Evolutionary conservation across 2,888 invertebrate genomes (phyloP), one percentile per base, ranked within the genome.

Genomic region (Linnaemya tessellans): DNA sequence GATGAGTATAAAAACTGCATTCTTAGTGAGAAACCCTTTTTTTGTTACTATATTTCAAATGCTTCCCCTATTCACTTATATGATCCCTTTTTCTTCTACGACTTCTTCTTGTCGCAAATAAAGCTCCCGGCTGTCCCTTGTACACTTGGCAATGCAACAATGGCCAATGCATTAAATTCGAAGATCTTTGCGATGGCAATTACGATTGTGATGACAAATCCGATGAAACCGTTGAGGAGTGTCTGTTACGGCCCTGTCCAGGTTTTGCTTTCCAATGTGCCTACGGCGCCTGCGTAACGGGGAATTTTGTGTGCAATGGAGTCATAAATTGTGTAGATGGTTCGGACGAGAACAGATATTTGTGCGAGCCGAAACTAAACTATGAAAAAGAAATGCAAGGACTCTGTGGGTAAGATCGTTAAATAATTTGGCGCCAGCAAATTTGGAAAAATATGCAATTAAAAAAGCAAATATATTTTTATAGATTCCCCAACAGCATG

Each of bases 221-320:
- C 0, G 92, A 92, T 83, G 92, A 92, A 77, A 90, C 89, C 1
- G 87, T 89, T 0, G 68, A 88, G 54, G 81, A 79, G 9, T 92
- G 92, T 54, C 83, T 90, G 7, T 83, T 89, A 11, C 51, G 82
- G 0, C 71, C 84, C 2, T 95, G 95, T 88, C 93, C 93, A 0
- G 87, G 89, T 0, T 93, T 93, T 87, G 92, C 94, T 38, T 91
- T 90, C 80, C 88, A 88, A 22, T 92, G 92, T 79, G 89, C 89
- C n/a, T 92, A 92, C 11, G 92, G 92, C 1, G 92, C 89, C 4
- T 87, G 87, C 51, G 79, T 87, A 68, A 75, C 84, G 11, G 80
- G 80, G 1, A 68, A 35, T 18, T 84, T 64, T 15, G 58, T 64
- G 11, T 88, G 89, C 43, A 79, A 89, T 75, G 88, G 87, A 0